Evolutionary conservation across 2,113 vertebrate genomes (phyloP).

Genomic region (Tylochromis polylepis): DNA sequence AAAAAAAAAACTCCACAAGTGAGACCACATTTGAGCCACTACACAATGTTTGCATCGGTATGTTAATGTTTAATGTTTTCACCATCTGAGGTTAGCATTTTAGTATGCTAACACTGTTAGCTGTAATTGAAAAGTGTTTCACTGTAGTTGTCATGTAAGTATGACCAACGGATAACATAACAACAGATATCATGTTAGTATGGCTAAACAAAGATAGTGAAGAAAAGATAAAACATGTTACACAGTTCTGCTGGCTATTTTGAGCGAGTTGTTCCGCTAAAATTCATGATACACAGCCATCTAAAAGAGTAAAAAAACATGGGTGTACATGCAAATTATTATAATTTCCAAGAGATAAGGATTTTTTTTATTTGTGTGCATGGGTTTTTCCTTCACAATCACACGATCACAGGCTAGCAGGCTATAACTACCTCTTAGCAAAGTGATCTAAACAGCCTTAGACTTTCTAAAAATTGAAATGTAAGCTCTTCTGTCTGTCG

Average conservation of each 20-base stretch:
- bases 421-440: not conserved
- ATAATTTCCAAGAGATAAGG: not conserved
- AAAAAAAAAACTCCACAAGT: not conserved
- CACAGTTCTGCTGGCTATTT: not conserved
- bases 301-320: not conserved
- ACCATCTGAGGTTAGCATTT: not conserved
- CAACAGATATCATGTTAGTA: not conserved
- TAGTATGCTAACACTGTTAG: not conserved
- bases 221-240: not conserved
- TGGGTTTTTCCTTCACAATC: not conserved
- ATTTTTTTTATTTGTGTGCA: not conserved
- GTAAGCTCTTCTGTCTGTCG: conserved; percentile 27
- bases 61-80: not conserved
- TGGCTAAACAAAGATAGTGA: not conserved
- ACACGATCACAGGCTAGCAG: not conserved
- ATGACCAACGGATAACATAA: not conserved
- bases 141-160: not conserved
- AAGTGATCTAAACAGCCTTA: not conserved
- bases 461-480: conserved; percentile 21
- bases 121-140: not conserved
- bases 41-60: not conserved
- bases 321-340: not conserved
- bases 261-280: not conserved
- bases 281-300: not conserved
- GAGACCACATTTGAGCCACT: not conserved